Conservation (phyloP, 2,113 vertebrate species). For the Pseudorectes ferrugineus region DNA sequence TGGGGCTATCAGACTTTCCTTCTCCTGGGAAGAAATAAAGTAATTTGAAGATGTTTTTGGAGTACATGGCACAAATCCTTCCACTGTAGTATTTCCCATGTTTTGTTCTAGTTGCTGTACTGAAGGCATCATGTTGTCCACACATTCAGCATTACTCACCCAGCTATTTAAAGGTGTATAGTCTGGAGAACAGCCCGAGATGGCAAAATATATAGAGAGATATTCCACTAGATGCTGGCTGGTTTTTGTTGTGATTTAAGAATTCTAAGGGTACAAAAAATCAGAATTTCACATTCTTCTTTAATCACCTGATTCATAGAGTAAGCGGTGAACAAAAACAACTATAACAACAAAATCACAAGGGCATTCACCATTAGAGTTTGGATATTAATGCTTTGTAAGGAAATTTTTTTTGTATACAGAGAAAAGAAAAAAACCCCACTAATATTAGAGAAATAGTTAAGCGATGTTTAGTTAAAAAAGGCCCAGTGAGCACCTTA, state of each 20-base stretch:
- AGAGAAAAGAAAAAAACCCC: background rate
- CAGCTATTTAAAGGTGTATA: background rate
- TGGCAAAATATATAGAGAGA: background rate
- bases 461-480: background rate
- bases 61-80: background rate
- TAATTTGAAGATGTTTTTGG: background rate
- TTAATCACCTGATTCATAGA: background rate
- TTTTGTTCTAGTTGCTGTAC: background rate
- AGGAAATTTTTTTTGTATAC: background rate
- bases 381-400: background rate
- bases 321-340: background rate
- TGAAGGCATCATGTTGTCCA: background rate
- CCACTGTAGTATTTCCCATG: background rate
- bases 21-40: background rate
- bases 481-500: background rate
- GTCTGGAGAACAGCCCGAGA: background rate
- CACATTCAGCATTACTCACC: background rate
- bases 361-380: background rate
- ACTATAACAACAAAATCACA: background rate
- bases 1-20: background rate
- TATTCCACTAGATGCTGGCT: background rate
- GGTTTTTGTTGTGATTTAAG: background rate
- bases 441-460: background rate
- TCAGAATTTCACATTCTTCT: background rate
- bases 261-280: background rate